Percentiles rank a stretch among this genome's conserved stretches.
Conservation (phyloP, 2,888 invertebrate genomes). For the Tetragonisca angustula region DNA sequence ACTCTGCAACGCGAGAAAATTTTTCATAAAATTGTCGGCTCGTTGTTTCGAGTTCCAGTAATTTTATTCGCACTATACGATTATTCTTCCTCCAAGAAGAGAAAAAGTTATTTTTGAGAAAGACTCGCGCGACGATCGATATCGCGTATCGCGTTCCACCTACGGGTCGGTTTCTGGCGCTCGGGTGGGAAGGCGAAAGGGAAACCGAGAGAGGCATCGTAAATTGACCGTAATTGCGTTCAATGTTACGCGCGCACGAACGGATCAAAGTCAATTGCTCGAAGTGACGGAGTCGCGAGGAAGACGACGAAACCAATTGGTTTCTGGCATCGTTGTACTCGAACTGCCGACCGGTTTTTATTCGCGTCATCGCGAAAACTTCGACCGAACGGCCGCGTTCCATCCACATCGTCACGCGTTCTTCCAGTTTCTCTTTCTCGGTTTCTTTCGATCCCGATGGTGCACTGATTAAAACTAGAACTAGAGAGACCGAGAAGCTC, state of each 20-base stretch:
- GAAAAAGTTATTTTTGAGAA: neutral
- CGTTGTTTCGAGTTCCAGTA: too few species aligned
- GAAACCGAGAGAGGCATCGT: constrained; percentile 68
- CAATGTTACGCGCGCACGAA: constrained; percentile 81
- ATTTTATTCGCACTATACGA: too few species aligned
- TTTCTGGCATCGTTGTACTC: constrained; percentile 15
- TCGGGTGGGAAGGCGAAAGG: constrained; percentile 31
- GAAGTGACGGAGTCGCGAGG: constrained; percentile 73
- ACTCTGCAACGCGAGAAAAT: too few species aligned
- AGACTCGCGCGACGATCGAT: constrained; percentile 51
- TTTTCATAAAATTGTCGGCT: too few species aligned
- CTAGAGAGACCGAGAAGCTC: too few species aligned
- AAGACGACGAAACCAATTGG: constrained; percentile 72
- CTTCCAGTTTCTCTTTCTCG: neutral
- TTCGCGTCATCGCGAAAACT: constrained; percentile 23
- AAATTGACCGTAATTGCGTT: constrained; percentile 83
- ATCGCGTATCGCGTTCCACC: constrained; percentile 57
- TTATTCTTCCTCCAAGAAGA: neutral
- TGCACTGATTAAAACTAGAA: too few species aligned
- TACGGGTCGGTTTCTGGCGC: constrained; percentile 57
- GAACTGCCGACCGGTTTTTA: neutral
- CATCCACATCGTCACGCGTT: neutral
- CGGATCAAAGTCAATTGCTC: constrained; percentile 82
- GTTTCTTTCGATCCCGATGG: too few species aligned
- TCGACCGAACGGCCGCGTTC: neutral